phyloP scores from a whole-genome alignment of 2,888 invertebrate species.

The Dendrolimus pini region DNA sequence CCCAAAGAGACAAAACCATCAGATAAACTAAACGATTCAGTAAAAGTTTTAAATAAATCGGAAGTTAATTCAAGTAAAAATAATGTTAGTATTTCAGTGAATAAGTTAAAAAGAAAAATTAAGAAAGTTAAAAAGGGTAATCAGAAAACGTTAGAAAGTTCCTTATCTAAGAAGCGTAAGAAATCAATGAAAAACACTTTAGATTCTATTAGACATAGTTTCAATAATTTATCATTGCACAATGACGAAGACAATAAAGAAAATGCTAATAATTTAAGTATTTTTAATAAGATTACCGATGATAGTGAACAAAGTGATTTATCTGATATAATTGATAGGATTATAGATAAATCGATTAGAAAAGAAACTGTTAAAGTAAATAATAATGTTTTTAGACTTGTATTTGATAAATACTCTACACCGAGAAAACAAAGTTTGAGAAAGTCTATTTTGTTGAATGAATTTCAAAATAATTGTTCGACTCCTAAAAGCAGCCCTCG shows the following conservation, averaged over 20 bases:
- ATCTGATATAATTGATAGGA: slow-evolving; percentile 55
- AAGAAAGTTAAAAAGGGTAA: slow-evolving; percentile 37
- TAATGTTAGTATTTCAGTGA: slow-evolving; percentile 54
- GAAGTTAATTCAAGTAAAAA: slow-evolving; percentile 37
- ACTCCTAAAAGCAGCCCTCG: slow-evolving; percentile 54
- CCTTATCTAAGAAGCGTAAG: slow-evolving; percentile 45
- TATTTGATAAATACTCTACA: slow-evolving; percentile 44
- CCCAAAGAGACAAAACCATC: slow-evolving; percentile 22
- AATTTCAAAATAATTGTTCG: slow-evolving; percentile 49
- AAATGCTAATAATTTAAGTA: slow-evolving; percentile 31
- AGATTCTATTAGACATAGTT: slow-evolving; percentile 30
- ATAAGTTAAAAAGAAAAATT: slow-evolving; percentile 57
- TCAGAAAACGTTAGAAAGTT: slow-evolving; percentile 60
- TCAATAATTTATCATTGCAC: slow-evolving; percentile 37
- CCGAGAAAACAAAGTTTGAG: slow-evolving; percentile 34
- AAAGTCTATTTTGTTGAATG: slow-evolving; percentile 27
- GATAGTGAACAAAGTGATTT: slow-evolving; percentile 40
- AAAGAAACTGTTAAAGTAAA: slow-evolving; percentile 47
- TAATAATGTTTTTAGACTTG: slow-evolving; percentile 47
- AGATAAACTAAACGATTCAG: slow-evolving; percentile 16
- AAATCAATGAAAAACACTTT: slow-evolving; percentile 31
- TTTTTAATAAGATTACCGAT: slow-evolving; percentile 33
- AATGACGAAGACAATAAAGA: slow-evolving; percentile 20
- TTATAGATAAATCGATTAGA: slow-evolving; percentile 39
- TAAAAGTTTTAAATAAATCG: slow-evolving; percentile 38